Conservation (phyloP, 1,140 invertebrate genomes). For the Caenorhabditis tropicalis region DNA sequence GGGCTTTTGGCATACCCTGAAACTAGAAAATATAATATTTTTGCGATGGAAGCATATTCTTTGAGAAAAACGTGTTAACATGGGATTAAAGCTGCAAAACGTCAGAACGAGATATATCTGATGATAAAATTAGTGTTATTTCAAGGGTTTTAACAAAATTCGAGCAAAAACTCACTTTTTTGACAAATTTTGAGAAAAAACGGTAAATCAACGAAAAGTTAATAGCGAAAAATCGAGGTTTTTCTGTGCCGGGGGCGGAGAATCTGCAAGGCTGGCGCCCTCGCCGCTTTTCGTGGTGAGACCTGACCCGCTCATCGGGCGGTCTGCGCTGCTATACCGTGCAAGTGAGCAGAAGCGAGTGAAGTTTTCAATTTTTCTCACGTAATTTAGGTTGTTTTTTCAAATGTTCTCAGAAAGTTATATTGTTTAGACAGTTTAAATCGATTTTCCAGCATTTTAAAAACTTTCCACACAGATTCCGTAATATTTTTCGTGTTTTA, state of each 20-base stretch:
- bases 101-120: no score
- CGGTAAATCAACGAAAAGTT: background rate
- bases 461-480: background rate
- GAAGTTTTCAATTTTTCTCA: constrained; percentile 10
- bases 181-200: no score
- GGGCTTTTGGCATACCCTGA: constrained; percentile 38
- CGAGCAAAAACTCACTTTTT: background rate
- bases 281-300: background rate
- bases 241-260: background rate
- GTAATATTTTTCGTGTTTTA: background rate
- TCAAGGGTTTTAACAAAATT: no score
- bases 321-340: constrained; percentile 20
- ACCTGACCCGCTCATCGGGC: constrained; percentile 35
- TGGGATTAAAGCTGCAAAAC: no score
- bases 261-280: background rate
- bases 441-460: background rate
- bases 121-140: no score
- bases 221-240: background rate
- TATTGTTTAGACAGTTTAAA: background rate
- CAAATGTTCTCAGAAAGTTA: background rate
- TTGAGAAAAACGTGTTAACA: background rate
- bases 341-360: background rate
- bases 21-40: background rate
- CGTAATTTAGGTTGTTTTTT: background rate
- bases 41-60: background rate